Base-by-base conservation (phyloP, 2,888 invertebrate species). In the Therioaphis trifolii region DNA sequence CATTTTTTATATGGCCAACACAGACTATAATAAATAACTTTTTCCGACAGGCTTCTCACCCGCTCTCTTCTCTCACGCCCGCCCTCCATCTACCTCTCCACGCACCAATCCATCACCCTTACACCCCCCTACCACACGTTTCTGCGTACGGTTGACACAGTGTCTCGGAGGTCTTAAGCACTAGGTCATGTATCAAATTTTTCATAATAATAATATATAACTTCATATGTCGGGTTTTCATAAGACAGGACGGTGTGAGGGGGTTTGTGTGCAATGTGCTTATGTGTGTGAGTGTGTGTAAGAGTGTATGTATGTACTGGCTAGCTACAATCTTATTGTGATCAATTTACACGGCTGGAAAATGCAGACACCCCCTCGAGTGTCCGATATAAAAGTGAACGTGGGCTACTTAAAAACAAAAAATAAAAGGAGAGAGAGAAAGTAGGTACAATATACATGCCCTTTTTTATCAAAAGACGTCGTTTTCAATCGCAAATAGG, bases 1-100 rank as follows among this genome's bases (percentile, higher is more conserved):
- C 82, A 74, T 82, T 82, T 80, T 82, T 82, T 82, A 82, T 82
- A 82, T 40, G 66, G 71, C 72, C 71, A n/a, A 66, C 72, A 63
- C 71, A 40, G 74, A 74, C 72, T 29, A 74, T 74, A 74, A 82
- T 82, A 82, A 82, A 82, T 82, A 82, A 82, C 82, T 49, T 82
- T 82, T 82, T n/a, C 82, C 82, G 82, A 74, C 82, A 82, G 82
- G 35, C 49, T 35, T 63, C 72, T 58, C 52, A 7, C 29, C 14
- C 12, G 7, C 9, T 11, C 15, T 0, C 1, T 35, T 35, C 27
- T 9, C 3, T 21, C 58, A 2, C 40, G 5, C 2, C 52, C 27
- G n/a, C n/a, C 12, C 21, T n/a, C 21, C 40, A 21, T 7, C 35
- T 35, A 35, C 27, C n/a, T 0, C 0, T 52, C 55, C 55, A 12